Conservation (phyloP, 2,113 vertebrate species). For the Oriolus oriolus region DNA sequence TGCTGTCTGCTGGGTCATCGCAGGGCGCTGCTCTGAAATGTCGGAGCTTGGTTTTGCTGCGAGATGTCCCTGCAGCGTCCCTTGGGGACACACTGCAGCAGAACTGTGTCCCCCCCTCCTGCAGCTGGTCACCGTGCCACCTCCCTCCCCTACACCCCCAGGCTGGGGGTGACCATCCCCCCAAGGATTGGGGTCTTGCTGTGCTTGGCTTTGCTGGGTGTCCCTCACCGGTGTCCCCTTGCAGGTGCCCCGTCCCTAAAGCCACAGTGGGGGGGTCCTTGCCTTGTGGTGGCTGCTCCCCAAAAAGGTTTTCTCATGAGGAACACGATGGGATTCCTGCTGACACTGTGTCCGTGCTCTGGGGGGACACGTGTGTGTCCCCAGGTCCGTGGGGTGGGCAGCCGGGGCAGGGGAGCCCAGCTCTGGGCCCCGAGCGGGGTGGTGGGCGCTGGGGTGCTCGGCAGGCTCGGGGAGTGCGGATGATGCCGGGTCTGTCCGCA, state of each 20-base stretch:
- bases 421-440: accelerated
- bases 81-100: neutral
- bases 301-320: accelerated
- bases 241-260: neutral
- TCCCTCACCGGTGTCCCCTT: neutral
- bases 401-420: accelerated
- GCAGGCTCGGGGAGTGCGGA: accelerated
- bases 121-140: accelerated
- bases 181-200: neutral
- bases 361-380: accelerated
- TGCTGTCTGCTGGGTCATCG: constrained; percentile 25
- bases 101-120: neutral
- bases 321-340: neutral
- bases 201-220: neutral
- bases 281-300: neutral
- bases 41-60: neutral
- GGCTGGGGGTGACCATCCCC: accelerated
- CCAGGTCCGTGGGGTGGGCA: neutral
- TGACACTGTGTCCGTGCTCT: neutral
- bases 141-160: no score
- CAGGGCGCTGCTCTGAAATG: neutral
- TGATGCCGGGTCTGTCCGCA: neutral
- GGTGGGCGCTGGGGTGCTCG: accelerated
- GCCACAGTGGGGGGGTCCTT: accelerated
- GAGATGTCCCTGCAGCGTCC: neutral